phyloP scores from a whole-genome alignment of 2,888 invertebrate genomes.

The Aphrophora alni region DNA sequence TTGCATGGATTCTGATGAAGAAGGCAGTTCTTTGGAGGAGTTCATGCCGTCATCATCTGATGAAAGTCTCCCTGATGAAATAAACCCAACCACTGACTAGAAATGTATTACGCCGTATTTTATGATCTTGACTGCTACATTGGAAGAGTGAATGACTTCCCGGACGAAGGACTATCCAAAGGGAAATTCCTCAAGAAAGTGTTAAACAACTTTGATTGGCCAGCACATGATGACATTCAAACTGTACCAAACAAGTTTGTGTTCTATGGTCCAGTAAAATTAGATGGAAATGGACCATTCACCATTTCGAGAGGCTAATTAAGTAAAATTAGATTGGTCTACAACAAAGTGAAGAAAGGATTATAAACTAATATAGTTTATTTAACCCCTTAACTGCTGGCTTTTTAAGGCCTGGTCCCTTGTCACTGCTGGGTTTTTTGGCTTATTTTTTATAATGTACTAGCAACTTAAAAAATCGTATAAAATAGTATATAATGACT shows the following conservation, averaged over 20 bases:
- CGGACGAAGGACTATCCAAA: constrained; percentile 23
- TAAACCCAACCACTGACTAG: not conserved
- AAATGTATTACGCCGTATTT: constrained; percentile 17
- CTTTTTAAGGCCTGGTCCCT: too few species aligned
- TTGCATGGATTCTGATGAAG: not conserved
- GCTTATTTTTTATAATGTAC: too few species aligned
- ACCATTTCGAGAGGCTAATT: not conserved
- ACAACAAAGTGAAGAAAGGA: too few species aligned
- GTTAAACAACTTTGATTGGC: constrained; percentile 21
- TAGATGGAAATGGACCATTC: constrained; percentile 24
- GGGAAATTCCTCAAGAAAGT: constrained; percentile 20
- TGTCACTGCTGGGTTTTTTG: too few species aligned
- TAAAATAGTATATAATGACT: too few species aligned
- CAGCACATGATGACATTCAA: constrained; percentile 20
- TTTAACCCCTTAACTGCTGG: too few species aligned
- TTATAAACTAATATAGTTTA: too few species aligned
- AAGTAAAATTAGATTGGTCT: constrained; percentile 23
- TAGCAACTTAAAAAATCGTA: too few species aligned
- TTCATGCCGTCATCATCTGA: not conserved
- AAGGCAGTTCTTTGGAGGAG: too few species aligned
- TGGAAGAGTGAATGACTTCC: constrained; percentile 22
- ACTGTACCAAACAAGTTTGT: constrained; percentile 22
- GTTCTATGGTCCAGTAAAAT: constrained; percentile 25
- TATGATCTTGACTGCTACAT: constrained; percentile 22
- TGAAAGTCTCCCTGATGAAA: not conserved